phyloP scores from a whole-genome alignment of 1,140 invertebrate genomes.

The Calephelis nemesis region DNA sequence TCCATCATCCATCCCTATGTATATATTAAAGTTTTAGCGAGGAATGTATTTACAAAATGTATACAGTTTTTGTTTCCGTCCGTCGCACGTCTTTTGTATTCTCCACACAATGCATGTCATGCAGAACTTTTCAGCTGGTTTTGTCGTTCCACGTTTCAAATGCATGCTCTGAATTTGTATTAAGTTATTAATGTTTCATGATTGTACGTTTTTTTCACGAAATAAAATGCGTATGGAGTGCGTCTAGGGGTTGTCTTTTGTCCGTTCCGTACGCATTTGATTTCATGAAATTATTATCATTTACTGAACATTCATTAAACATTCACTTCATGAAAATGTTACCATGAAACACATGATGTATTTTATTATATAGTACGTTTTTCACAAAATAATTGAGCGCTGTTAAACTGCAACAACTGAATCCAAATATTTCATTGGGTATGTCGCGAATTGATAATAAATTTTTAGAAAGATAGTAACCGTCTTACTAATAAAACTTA shows the following conservation, averaged over 20 bases:
- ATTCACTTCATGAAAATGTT: no score
- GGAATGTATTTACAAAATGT: slow-evolving; percentile 13
- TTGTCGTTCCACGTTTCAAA: slow-evolving; percentile 8
- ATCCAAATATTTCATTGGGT: no score
- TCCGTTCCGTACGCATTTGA: neutral
- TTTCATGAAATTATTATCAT: no score
- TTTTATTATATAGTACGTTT: no score
- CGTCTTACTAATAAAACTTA: no score
- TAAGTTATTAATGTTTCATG: slow-evolving; percentile 16
- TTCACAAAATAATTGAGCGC: no score
- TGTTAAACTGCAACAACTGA: no score
- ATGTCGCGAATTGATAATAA: no score
- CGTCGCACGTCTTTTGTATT: slow-evolving; percentile 17
- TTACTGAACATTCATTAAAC: no score
- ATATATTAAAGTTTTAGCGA: neutral
- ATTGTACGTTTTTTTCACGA: neutral
- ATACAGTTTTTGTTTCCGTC: slow-evolving; percentile 12
- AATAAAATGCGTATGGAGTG: neutral
- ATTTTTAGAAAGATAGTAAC: no score
- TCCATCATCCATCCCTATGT: neutral
- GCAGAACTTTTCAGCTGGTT: slow-evolving; percentile 16
- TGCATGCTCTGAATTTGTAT: slow-evolving; percentile 15
- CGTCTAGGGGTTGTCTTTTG: neutral
- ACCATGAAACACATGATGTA: no score
- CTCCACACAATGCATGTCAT: slow-evolving; percentile 3